These are phyloP conservation scores for Nymphalis polychloros DNA, from an alignment of 2,888 invertebrate species.

Conservation along the genomic window DNA sequence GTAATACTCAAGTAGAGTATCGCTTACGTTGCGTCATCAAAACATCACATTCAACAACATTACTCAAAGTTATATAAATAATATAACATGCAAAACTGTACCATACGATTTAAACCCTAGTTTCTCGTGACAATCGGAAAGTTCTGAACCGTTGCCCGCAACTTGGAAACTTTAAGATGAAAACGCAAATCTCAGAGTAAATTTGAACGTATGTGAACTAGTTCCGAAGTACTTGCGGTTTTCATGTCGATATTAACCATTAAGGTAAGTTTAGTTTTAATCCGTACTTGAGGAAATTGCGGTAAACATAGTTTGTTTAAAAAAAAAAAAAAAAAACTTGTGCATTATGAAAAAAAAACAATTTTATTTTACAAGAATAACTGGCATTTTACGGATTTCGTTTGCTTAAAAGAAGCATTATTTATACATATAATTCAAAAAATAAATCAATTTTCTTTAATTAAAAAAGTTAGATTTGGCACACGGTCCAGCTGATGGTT, in stretches of 20 bases:
- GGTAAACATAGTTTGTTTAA: not conserved
- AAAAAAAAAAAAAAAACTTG: too few relatives aligned
- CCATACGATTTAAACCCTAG: constrained; percentile 24
- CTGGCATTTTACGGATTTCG: too few relatives aligned
- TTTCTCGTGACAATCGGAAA: constrained; percentile 33
- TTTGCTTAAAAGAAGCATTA: too few relatives aligned
- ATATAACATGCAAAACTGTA: constrained; percentile 9
- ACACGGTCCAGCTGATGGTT: too few relatives aligned
- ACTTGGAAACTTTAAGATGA: constrained; percentile 31
- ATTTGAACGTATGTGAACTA: constrained; percentile 31
- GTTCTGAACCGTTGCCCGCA: constrained; percentile 29
- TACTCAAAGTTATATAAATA: constrained; percentile 15
- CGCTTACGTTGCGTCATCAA: not conserved
- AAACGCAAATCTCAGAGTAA: constrained; percentile 32
- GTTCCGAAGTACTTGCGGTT: constrained; percentile 20
- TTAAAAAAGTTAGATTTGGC: not conserved
- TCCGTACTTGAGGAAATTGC: not conserved
- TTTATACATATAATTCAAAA: not conserved
- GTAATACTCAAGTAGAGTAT: not conserved
- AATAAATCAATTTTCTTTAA: not conserved
- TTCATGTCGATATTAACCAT: constrained; percentile 21
- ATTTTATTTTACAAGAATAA: too few relatives aligned
- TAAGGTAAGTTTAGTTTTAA: constrained; percentile 9
- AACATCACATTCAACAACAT: not conserved
- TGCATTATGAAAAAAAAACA: too few relatives aligned